Evolutionary conservation across 2,113 vertebrate genomes (phyloP), one percentile per base, ranked within the genome.

Genomic region (Prolemur simus): DNA sequence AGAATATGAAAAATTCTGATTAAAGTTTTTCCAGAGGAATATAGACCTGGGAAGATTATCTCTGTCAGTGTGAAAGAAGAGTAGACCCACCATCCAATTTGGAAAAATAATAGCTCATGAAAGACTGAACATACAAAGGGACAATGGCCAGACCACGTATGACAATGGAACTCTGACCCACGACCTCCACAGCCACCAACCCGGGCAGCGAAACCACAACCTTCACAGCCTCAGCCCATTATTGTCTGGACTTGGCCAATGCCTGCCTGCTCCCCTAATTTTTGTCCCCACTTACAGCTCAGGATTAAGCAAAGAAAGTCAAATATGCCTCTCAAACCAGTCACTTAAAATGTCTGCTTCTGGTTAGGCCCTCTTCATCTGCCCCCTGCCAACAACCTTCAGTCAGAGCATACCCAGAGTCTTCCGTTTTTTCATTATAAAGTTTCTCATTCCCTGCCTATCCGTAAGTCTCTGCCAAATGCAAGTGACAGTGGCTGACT

Each of bases 1-100:
- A 95, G 56, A 54, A 82, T 8, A 73, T 91, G 34, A 94, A 39
- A 81, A 77, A 45, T 87, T 92, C 21, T 80, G n/a, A 81, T 77
- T 80, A 84, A 73, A 54, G 15, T 18, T 87, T 89, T 76, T 80
- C 37, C 52, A 63, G 39, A 66, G 15, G 39, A 27, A 0, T 39
- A 3, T 15, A 87, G 11, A 45, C 29, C 32, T 49, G 42, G 63
- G 29, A 27, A 29, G 39, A 82, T 66, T 45, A 87, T 82, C 34
- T 86, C 17, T 71, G 39, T 56, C 34, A 29, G 1, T 69, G 15
- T 87, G 37, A 81, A 95, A 74, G 34, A 73, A 85, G 10, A 73
- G 18, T 23, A 63, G 49, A 56, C 6, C 42, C 52, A 7, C 32
- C 21, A 82, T 45, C 18, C 17, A 64, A 21, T 52, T 77, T 39